A percentile compares a stretch with the other conserved stretches of the same genome.
Conservation (phyloP, 2,888 invertebrate genomes). For the Ptilodon capucinus region DNA sequence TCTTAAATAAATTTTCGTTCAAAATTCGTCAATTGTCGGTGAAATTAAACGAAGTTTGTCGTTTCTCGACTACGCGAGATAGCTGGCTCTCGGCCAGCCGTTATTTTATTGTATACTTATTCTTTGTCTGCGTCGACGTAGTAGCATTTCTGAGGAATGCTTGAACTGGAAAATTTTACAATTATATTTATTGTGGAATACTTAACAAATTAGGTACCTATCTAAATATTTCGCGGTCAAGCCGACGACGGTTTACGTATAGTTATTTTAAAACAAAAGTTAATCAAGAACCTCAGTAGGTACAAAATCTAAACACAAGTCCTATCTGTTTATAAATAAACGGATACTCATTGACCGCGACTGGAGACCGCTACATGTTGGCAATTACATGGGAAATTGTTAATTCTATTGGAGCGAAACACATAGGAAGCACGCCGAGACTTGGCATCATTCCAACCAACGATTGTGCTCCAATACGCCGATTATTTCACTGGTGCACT, state of each 20-base stretch:
- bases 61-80: constrained; percentile 54
- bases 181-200: too few relatives aligned
- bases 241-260: too few relatives aligned
- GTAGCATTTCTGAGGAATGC: neutral
- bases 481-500: constrained; percentile 67
- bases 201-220: too few relatives aligned
- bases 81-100: constrained; percentile 59
- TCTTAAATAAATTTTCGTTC: constrained; percentile 66
- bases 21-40: constrained; percentile 64
- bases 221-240: too few relatives aligned
- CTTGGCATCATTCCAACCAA: constrained; percentile 72
- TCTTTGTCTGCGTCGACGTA: constrained; percentile 15
- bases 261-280: too few relatives aligned
- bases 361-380: constrained; percentile 32
- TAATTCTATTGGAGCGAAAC: constrained; percentile 71
- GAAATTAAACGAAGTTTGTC: constrained; percentile 64
- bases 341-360: constrained; percentile 42
- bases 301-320: too few relatives aligned
- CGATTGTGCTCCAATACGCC: constrained; percentile 69
- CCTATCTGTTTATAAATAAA: constrained; percentile 15
- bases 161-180: neutral
- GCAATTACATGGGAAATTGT: constrained; percentile 63
- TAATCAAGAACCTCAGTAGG: too few relatives aligned
- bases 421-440: constrained; percentile 59
- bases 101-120: constrained; percentile 39